phyloP scores from a whole-genome alignment of 2,888 invertebrate genomes.

The Calameuta filiformis region DNA sequence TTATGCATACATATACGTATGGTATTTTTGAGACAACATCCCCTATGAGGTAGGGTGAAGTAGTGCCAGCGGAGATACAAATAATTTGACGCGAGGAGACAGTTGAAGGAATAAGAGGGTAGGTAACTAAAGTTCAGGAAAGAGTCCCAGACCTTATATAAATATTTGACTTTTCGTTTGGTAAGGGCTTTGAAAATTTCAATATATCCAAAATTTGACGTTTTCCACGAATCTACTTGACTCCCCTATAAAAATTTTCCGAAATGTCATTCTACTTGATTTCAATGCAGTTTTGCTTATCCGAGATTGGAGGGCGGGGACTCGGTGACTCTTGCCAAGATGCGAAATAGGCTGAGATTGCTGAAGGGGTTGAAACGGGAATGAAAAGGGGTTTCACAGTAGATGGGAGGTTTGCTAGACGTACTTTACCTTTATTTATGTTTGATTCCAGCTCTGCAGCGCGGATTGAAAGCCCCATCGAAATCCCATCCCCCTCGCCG shows the following conservation, averaged over 20 bases:
- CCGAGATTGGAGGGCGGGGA: neutral
- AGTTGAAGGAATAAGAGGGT: no score
- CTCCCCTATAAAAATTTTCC: neutral
- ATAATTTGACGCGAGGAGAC: neutral
- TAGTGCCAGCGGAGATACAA: neutral
- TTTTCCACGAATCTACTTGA: neutral
- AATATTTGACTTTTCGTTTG: neutral
- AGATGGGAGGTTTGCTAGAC: constrained; percentile 16
- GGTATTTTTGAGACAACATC: neutral
- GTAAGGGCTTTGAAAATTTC: neutral
- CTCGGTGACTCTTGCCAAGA: neutral
- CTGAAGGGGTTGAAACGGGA: neutral
- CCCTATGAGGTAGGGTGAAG: neutral
- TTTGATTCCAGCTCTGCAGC: constrained; percentile 10
- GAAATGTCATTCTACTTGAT: neutral
- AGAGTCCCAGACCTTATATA: neutral
- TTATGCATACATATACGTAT: neutral
- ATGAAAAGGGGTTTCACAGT: neutral
- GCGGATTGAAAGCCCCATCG: neutral
- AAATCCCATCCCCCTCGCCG: neutral
- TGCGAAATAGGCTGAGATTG: neutral
- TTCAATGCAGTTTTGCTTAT: neutral
- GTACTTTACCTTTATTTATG: constrained; percentile 22
- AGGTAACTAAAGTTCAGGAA: no score
- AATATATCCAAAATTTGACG: no score